Evolutionary conservation across 2,113 vertebrate genomes (phyloP).

Genomic region (Ciconia boyciana): DNA sequence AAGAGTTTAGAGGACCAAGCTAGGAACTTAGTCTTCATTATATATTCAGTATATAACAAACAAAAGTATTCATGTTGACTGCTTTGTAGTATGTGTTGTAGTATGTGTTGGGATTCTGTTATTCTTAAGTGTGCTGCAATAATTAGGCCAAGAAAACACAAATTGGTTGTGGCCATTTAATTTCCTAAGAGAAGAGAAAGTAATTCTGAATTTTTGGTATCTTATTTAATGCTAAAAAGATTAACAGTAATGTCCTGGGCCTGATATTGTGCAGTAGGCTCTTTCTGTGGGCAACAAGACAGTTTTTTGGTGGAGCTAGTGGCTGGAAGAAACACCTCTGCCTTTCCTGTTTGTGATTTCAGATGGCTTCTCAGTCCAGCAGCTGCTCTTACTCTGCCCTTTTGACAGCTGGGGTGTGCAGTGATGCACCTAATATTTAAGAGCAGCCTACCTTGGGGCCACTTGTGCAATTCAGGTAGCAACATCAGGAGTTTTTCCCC

Average conservation of each 20-base stretch:
- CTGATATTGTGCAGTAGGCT: background rate
- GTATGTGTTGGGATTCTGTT: background rate
- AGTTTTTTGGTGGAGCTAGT: background rate
- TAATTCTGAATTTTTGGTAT: background rate
- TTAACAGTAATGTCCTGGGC: background rate
- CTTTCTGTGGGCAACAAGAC: background rate
- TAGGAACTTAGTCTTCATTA: background rate
- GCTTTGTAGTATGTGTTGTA: background rate
- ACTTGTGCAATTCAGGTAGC: background rate
- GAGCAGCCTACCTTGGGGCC: background rate
- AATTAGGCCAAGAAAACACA: background rate
- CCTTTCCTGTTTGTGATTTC: background rate
- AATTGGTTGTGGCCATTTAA: background rate
- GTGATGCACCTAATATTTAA: background rate
- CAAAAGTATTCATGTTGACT: background rate
- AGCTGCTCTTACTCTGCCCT: background rate
- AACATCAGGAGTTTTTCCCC: background rate
- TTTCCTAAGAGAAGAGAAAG: background rate
- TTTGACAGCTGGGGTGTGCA: background rate
- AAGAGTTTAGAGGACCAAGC: background rate
- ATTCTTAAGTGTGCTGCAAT: background rate
- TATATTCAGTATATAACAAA: background rate
- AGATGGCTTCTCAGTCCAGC: background rate
- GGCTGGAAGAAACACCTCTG: background rate
- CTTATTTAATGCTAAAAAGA: background rate